Conservation (phyloP, 2,113 vertebrate genomes). For the Heloderma charlesbogerti region DNA sequence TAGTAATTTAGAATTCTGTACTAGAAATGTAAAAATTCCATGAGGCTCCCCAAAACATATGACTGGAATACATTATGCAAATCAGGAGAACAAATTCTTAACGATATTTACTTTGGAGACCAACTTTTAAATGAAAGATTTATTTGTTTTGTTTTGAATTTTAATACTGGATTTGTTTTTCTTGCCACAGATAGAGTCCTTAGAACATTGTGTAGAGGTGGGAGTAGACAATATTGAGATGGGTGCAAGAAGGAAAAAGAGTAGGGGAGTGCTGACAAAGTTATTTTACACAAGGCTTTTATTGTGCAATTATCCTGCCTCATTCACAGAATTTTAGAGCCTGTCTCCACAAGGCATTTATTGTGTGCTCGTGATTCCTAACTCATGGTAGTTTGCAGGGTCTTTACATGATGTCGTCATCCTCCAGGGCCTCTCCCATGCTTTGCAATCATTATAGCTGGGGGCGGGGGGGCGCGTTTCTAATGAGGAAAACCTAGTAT, state of each 20-base stretch:
- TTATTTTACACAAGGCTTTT: too few species aligned
- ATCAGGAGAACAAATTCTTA: background rate
- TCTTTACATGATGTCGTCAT: too few species aligned
- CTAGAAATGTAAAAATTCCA: background rate
- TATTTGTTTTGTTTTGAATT: background rate
- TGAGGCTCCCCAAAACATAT: too few species aligned
- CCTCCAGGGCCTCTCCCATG: too few species aligned
- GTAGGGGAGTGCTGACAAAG: background rate
- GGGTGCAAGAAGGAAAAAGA: background rate
- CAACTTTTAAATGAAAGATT: background rate
- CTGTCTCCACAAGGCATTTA: too few species aligned
- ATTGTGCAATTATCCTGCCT: too few species aligned
- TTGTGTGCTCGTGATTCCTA: too few species aligned
- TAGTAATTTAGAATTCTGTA: background rate
- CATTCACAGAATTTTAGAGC: too few species aligned
- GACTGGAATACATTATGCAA: background rate
- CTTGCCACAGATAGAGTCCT: background rate
- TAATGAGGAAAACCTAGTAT: too few species aligned
- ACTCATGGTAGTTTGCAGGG: too few species aligned
- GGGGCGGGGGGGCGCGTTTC: too few species aligned
- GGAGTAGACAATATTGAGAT: background rate
- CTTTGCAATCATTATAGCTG: too few species aligned
- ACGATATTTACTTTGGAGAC: background rate
- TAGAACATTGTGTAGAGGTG: background rate
- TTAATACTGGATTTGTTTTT: background rate